Evolutionary conservation across 2,113 vertebrate species (phyloP).

Genomic region (Vimba vimba): DNA sequence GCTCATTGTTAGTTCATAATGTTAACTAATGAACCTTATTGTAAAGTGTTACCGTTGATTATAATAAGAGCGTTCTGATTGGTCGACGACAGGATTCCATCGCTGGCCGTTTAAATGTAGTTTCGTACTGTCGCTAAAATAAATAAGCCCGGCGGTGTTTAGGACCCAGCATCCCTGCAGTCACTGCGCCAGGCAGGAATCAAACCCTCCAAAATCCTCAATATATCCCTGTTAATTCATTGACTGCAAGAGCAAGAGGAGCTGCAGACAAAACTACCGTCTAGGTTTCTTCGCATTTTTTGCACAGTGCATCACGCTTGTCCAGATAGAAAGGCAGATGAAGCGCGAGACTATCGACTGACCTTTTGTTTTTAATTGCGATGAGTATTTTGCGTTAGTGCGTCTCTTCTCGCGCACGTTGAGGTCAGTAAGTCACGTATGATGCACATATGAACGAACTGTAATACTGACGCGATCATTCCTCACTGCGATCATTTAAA

Average conservation of each 20-base stretch:
- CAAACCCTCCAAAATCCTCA: conserved; percentile 26
- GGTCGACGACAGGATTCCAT: neutral
- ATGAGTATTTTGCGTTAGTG: conserved; percentile 7
- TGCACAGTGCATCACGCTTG: neutral
- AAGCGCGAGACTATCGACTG: no score
- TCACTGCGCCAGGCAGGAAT: conserved; percentile 54
- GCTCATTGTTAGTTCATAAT: no score
- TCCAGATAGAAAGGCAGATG: no score
- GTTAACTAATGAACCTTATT: no score
- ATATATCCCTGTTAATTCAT: conserved; percentile 9
- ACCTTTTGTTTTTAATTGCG: neutral
- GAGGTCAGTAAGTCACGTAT: conserved; percentile 38
- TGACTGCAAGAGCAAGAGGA: conserved; percentile 5
- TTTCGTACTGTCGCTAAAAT: neutral
- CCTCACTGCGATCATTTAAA: neutral
- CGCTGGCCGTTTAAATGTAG: neutral
- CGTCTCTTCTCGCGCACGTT: conserved; percentile 4
- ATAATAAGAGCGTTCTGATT: neutral
- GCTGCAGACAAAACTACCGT: neutral
- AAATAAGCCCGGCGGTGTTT: conserved; percentile 9
- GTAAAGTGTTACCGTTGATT: no score
- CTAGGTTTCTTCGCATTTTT: neutral
- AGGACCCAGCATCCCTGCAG: conserved; percentile 59
- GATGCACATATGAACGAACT: conserved; percentile 22
- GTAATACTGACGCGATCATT: neutral